Base-by-base conservation (phyloP, 1,140 invertebrate species). In the Calycopis cecrops region DNA sequence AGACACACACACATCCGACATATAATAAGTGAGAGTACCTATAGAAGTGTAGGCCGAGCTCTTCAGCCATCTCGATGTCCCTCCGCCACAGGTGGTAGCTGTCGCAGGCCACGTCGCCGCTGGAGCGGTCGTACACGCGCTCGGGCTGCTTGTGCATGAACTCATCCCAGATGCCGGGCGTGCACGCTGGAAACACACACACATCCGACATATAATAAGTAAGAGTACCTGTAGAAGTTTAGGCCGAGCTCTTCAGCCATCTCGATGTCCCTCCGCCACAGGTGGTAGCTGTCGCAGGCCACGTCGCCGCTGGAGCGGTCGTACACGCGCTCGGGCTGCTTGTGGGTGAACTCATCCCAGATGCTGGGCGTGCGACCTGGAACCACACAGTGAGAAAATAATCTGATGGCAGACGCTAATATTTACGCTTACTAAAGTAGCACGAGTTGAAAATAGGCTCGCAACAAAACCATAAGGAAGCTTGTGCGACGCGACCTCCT, bases 121-220 rank as follows among this genome's bases (percentile, higher is more conserved):
- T 91, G 35, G 67, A 73, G 11, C 60, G 35, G 49, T 89, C 83
- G 0, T 35, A 54, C 6, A 91, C 88, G 10, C 61, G 63, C 35
- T 80, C 67, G 3, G 84, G 76, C 28, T 81, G 60, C 3, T 71
- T 49, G 52, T 89, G 89, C 0, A 76, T 68, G 42, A 71, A 65
- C 6, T 52, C 52, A 62, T 91, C 89, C 89, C 89, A 90, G 49
- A 88, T 83, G n/a, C n/a, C n/a, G n/a, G n/a, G n/a, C n/a, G n/a
- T n/a, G n/a, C n/a, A n/a, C n/a, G n/a, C n/a, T n/a, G n/a, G n/a
- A n/a, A n/a, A n/a, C n/a, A n/a, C n/a, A n/a, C 21, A 28, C 6
- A 28, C 6, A 28, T 28, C 21, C 21, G 6, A 3, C 2, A 6
- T 28, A 28, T 28, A 28, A 28, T 28, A 28, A 28, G 21, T 28